Base-by-base conservation (phyloP, 2,888 invertebrate genomes). In the Synanthedon myopaeformis region DNA sequence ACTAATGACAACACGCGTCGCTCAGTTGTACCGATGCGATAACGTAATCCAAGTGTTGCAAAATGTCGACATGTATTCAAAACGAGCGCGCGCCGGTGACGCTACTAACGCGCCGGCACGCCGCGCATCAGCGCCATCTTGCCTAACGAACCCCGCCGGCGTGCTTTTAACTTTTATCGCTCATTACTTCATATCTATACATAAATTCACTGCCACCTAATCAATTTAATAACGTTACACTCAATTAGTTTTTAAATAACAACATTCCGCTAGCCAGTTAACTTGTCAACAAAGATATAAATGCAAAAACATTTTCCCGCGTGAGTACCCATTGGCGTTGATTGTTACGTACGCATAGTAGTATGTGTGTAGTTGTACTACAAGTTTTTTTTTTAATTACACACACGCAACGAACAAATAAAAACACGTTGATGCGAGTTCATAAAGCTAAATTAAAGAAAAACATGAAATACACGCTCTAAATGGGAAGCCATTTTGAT, bases 401-500 rank as follows among this genome's bases (percentile, higher is more conserved):
- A 45, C 35, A 45, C 45, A 45, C 11, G 6, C 45, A 45, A 13
- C 45, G 8, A 45, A 45, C 49, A 49, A 19, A 12, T 49, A 14
- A 3, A 8, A 49, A 49, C 4, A 14, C 45, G 14, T 14, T 13
- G 45, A 8, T 5, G 49, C 17, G 49, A 17, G 6, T 13, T 13
- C 19, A 19, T 17, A 49, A 17, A 19, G 13, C 23, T 56, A 62
- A 58, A 63, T 48, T 58, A 61, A 61, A 66, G 54, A 51, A 71
- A 70, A 69, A 77, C 73, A 71, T 63, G 53, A 57, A 70, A 66
- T 71, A 68, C 65, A 68, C 63, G 68, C 63, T 61, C 59, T 62
- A 70, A 69, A 76, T 69, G 73, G 86, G 88, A 83, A 88, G 90
- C 90, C 90, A 90, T 90, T 88, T 89, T 90, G 88, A 79, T 84